These are phyloP conservation scores for Galbula dea DNA, from an alignment of 2,113 vertebrate species.

Conservation along the genomic window DNA sequence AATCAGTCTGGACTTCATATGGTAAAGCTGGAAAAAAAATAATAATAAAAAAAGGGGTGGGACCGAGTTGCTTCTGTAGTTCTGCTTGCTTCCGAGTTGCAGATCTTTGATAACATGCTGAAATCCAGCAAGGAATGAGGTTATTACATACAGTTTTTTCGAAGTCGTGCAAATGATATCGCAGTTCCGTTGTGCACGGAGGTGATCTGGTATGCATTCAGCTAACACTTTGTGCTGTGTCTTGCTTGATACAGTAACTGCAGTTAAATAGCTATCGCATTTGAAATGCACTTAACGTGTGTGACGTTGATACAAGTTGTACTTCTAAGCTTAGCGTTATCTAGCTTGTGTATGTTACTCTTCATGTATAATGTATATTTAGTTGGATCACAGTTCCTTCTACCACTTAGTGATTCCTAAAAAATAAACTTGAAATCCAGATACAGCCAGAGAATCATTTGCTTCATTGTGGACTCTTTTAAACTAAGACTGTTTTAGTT, in stretches of 20 bases:
- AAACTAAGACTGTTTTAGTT: not conserved
- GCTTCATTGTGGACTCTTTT: not conserved
- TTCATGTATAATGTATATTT: not conserved
- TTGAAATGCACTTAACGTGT: not conserved
- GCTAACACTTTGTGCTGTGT: not conserved
- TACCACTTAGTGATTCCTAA: not conserved
- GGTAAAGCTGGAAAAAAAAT: not conserved
- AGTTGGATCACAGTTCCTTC: not conserved
- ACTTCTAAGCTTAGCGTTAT: not conserved
- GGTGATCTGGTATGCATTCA: not conserved
- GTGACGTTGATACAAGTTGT: not conserved
- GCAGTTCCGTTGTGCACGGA: rapidly evolving
- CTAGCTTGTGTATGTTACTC: not conserved
- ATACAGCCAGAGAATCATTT: not conserved
- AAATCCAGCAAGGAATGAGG: not conserved
- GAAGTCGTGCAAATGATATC: not conserved
- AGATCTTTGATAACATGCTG: not conserved
- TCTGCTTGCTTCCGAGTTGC: not conserved
- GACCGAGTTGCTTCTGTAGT: not conserved
- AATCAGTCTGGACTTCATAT: not conserved
- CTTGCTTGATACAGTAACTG: not conserved
- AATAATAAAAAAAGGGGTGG: not conserved
- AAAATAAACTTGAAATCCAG: not conserved
- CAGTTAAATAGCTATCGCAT: not conserved
- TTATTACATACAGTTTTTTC: not conserved